Conservation (phyloP, 2,797 vertebrate genomes). For the Lacerta viridis region DNA sequence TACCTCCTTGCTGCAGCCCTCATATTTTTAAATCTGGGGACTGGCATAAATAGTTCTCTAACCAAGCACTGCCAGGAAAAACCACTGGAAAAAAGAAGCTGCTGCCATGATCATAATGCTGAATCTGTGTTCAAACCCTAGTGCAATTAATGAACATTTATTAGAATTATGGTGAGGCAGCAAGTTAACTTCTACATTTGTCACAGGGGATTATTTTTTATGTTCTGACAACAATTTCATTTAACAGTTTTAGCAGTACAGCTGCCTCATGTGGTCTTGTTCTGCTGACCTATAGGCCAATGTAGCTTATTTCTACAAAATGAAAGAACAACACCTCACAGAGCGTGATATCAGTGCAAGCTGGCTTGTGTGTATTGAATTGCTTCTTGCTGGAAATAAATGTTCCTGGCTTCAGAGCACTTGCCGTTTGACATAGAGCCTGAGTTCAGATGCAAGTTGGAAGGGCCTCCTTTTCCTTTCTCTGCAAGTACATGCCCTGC, state of each 20-base stretch:
- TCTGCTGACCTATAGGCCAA: neutral
- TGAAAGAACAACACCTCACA: neutral
- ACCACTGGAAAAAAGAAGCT: neutral
- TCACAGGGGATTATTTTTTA: neutral
- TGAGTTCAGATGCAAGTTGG: neutral
- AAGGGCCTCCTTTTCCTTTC: neutral
- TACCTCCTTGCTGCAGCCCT: too few relatives aligned
- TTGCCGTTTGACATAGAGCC: neutral
- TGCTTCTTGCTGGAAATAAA: slow-evolving; percentile 13
- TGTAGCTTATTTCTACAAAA: slow-evolving; percentile 5
- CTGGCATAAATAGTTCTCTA: neutral
- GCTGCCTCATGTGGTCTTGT: neutral
- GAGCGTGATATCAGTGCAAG: neutral
- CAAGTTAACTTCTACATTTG: neutral
- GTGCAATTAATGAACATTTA: neutral
- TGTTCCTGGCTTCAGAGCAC: neutral
- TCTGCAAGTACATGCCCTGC: neutral
- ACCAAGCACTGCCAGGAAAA: neutral
- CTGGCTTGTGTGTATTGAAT: neutral
- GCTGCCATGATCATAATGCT: neutral
- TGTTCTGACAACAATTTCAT: neutral
- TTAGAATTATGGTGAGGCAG: neutral
- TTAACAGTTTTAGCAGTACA: neutral
- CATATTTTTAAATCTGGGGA: too few relatives aligned
- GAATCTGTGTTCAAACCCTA: neutral